Percentiles rank a stretch among this genome's conserved stretches.
Evolutionary conservation across 2,888 invertebrate genomes (phyloP).

Genomic region (Ceriagrion tenellum): DNA sequence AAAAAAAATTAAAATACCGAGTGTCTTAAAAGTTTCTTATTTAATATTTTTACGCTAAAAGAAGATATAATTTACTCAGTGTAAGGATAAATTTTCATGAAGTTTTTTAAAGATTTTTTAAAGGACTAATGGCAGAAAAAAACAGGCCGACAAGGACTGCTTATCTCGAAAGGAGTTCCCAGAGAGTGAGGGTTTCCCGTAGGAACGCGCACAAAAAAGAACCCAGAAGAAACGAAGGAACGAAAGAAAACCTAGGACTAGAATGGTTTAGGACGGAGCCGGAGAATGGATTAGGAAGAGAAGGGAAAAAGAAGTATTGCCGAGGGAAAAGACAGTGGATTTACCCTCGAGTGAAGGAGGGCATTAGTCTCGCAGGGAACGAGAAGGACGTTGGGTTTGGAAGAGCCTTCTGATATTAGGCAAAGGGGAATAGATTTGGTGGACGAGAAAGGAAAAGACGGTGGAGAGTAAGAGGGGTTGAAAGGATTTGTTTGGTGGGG

Average conservation of each 20-base stretch:
- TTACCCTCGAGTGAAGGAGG: not conserved
- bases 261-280: not conserved
- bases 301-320: not conserved
- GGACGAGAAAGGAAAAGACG: not conserved
- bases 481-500: not conserved
- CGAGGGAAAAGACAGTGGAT: not conserved
- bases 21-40: too few species aligned
- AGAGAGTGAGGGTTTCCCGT: too few species aligned
- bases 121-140: not conserved
- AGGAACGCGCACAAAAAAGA: not conserved
- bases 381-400: not conserved
- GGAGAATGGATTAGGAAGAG: not conserved
- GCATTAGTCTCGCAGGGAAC: not conserved
- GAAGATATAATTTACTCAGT: too few species aligned
- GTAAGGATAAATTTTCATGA: too few species aligned
- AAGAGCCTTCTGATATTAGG: not conserved
- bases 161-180: not conserved
- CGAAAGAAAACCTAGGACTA: not conserved
- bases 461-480: too few species aligned
- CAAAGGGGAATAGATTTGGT: constrained; percentile 5
- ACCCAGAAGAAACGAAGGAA: not conserved
- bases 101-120: not conserved
- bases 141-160: not conserved
- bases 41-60: too few species aligned
- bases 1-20: too few species aligned